Evolutionary conservation across 1,140 invertebrate species (phyloP).

Genomic region (Notospermus geniculatus): DNA sequence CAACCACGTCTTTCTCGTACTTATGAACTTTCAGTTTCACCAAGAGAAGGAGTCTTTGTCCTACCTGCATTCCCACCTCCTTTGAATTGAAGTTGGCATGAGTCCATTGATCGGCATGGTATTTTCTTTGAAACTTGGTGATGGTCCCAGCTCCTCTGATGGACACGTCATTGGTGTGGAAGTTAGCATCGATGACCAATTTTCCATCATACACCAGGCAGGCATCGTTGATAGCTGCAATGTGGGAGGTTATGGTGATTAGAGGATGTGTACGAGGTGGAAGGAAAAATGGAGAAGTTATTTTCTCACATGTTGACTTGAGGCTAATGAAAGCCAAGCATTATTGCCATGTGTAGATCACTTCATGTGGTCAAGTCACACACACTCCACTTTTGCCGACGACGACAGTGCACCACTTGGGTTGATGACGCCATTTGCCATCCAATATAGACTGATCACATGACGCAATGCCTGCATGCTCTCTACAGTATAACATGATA

Average conservation of each 20-base stretch:
- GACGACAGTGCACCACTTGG: no score
- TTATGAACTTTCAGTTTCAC: no score
- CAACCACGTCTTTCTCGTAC: no score
- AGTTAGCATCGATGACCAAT: slow-evolving; percentile 67
- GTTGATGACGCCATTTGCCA: no score
- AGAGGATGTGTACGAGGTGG: background rate
- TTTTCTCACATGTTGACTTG: no score
- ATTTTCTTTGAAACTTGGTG: slow-evolving; percentile 58
- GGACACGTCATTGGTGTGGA: slow-evolving; percentile 68
- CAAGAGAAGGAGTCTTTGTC: no score
- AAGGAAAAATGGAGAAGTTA: no score
- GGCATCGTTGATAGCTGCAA: slow-evolving; percentile 65
- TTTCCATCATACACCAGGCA: slow-evolving; percentile 71
- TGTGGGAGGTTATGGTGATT: background rate
- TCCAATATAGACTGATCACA: slow-evolving; percentile 3
- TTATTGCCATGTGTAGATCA: no score
- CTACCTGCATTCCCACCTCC: slow-evolving; percentile 49
- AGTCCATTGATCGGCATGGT: slow-evolving; percentile 54
- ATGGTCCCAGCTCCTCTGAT: slow-evolving; percentile 70
- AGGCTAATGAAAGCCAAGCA: no score
- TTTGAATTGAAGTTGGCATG: slow-evolving; percentile 56
- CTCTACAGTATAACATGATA: slow-evolving; percentile 6
- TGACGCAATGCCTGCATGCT: slow-evolving; percentile 1
- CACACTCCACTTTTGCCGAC: no score
- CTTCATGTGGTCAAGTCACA: no score